A percentile compares a stretch with the other conserved stretches of the same genome.
These are phyloP conservation scores for Dolichallabes microphthalmus DNA, from an alignment of 2,113 vertebrate species.

Conservation along the genomic window DNA sequence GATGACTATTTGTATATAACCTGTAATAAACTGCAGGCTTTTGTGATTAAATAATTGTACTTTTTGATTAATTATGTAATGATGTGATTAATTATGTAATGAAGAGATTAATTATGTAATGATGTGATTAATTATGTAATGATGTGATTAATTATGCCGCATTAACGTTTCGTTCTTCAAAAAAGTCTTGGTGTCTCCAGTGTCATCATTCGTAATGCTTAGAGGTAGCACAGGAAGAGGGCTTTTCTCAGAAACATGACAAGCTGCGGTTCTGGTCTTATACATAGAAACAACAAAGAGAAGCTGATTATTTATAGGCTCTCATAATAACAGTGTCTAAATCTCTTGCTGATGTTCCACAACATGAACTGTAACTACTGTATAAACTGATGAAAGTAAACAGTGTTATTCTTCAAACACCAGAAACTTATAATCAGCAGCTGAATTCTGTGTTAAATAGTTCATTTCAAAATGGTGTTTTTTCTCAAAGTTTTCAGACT, in stretches of 20 bases:
- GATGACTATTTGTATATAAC: too few relatives aligned
- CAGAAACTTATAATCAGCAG: background rate
- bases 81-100: too few relatives aligned
- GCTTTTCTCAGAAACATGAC: background rate
- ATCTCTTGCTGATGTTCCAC: background rate
- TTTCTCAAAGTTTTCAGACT: background rate
- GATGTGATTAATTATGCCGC: too few relatives aligned
- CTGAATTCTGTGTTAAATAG: background rate
- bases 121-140: too few relatives aligned
- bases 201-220: background rate
- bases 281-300: background rate
- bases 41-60: too few relatives aligned
- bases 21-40: too few relatives aligned
- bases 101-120: too few relatives aligned
- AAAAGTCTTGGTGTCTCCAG: background rate
- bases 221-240: background rate
- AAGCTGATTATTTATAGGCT: background rate
- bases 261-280: background rate
- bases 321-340: background rate
- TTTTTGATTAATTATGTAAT: too few relatives aligned
- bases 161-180: too few relatives aligned
- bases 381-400: background rate
- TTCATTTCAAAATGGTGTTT: background rate
- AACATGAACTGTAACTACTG: background rate
- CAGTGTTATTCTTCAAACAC: background rate